Evolutionary conservation across 2,888 invertebrate species (phyloP).

Genomic region (Drosophila subquinaria): DNA sequence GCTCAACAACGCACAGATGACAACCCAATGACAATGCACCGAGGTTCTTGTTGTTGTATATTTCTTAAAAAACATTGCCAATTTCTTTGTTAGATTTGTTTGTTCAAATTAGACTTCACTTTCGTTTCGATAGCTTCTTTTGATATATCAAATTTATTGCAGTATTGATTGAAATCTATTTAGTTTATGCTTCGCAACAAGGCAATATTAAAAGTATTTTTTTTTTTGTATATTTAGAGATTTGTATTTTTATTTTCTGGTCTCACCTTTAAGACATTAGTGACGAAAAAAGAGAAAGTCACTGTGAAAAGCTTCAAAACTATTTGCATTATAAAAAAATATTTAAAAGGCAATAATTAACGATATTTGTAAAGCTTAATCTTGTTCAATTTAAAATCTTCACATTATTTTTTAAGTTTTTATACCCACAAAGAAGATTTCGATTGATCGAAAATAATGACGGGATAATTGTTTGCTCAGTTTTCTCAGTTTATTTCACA

Average conservation of each 20-base stretch:
- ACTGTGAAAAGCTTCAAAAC: not conserved
- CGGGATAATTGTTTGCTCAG: no score
- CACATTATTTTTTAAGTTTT: no score
- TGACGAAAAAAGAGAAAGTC: no score
- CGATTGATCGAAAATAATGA: no score
- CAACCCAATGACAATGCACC: constrained; percentile 63
- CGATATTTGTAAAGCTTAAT: not conserved
- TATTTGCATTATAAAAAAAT: not conserved
- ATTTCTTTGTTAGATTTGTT: constrained; percentile 10
- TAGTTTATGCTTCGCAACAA: not conserved
- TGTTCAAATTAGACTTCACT: constrained; percentile 1
- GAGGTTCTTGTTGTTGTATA: constrained; percentile 77
- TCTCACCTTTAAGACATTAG: no score
- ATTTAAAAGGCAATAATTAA: not conserved
- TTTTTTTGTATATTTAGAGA: not conserved
- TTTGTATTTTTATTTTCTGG: not conserved
- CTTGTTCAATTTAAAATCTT: not conserved
- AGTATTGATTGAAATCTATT: not conserved
- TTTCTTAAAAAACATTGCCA: constrained; percentile 3
- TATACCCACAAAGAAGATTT: no score
- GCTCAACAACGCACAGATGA: constrained; percentile 71
- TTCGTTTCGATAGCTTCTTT: constrained; percentile 3
- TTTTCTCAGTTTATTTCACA: not conserved
- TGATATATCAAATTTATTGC: not conserved
- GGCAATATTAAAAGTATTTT: not conserved